Evolutionary conservation across 2,113 vertebrate species (phyloP), one percentile per base, ranked within the genome.

Genomic region (Syngnathoides biaculeatus): DNA sequence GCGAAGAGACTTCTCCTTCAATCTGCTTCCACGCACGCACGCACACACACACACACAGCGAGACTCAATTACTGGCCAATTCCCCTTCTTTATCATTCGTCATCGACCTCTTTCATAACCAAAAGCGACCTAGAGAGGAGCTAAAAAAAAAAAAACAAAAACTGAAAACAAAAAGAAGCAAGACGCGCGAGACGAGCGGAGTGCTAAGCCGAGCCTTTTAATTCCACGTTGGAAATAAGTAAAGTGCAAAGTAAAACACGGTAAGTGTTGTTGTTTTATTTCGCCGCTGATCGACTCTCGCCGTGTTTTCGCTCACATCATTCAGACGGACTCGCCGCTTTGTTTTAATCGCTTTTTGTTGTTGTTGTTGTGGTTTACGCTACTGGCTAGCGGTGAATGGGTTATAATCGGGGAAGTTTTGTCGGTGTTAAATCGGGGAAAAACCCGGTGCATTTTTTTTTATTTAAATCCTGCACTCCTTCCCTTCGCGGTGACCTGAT

Each of bases 1-100:
- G 94, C 92, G 94, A 92, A 40, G 52, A 93, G 92, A 93, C 93
- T 92, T 92, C 93, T 93, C 92, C 95, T 92, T 89, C 90, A 92
- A 90, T 93, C 91, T 92, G 93, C 94, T 90, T 92, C 89, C 92
- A 92, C 92, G 92, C 90, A 88, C 87, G 88, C 89, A 91, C 86
- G 86, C 85, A 79, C 89, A 84, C 88, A 77, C 77, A 82, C 87
- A 79, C 86, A 88, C 87, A 82, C 83, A 84, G 84, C 80, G 87
- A 90, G 81, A 89, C 91, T 91, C 86, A 89, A 92, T 91, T 90
- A 90, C 90, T 91, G 90, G 80, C 89, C 81, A 90, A 90, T 91
- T 90, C 90, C 85, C 55, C 90, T 89, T 89, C 92, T 92, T 93
- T 92, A 92, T 92, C 92, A 93, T 84, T 90, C 90, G 87, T 83